Conservation (phyloP, 2,113 vertebrate genomes). For the Thunnus thynnus region DNA sequence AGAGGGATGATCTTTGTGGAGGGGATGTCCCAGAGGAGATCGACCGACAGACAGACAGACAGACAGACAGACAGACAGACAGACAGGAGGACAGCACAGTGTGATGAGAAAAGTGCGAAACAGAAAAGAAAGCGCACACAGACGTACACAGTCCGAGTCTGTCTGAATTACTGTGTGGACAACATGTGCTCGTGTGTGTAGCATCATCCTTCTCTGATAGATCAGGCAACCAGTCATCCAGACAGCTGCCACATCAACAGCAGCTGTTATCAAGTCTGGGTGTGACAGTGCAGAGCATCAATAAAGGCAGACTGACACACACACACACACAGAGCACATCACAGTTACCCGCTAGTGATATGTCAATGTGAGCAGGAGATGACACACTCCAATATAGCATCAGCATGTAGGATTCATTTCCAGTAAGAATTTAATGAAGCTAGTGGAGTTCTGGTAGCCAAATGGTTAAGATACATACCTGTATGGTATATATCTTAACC, state of each 20-base stretch:
- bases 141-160: too few species aligned
- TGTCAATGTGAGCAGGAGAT: slow-evolving; percentile 4
- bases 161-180: too few species aligned
- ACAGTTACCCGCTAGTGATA: not conserved
- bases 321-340: not conserved
- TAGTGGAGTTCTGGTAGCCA: too few species aligned
- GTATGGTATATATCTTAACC: too few species aligned
- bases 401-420: not conserved
- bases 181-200: not conserved
- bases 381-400: slow-evolving; percentile 1
- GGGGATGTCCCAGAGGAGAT: too few species aligned
- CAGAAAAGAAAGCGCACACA: too few species aligned
- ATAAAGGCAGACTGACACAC: too few species aligned
- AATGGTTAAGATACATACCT: too few species aligned
- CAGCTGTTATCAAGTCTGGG: not conserved
- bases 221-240: not conserved
- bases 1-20: not conserved
- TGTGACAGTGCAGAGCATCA: not conserved
- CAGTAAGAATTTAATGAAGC: too few species aligned
- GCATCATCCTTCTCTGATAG: not conserved
- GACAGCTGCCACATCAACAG: not conserved
- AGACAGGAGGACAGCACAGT: too few species aligned
- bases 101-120: too few species aligned
- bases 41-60: not conserved
- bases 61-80: too few species aligned